phyloP scores from a whole-genome alignment of 1,140 invertebrate species.

The Achatina immaculata region DNA sequence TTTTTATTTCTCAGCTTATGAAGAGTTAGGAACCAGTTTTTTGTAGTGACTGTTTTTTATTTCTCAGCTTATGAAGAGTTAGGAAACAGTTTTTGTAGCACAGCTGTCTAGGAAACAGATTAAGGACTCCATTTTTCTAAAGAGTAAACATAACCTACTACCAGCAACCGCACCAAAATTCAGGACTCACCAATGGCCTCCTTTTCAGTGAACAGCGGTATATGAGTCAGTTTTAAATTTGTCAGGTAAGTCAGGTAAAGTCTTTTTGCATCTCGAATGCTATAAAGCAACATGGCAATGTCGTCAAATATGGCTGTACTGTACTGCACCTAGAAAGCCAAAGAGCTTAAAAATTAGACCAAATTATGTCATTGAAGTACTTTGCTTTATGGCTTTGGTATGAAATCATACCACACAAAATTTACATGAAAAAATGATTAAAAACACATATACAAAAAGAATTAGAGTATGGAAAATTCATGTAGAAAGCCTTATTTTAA shows the following conservation, averaged over 20 bases:
- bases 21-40: too few relatives aligned
- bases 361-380: background rate
- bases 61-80: too few relatives aligned
- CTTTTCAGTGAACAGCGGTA: conserved; percentile 54
- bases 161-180: too few relatives aligned
- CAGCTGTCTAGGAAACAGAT: too few relatives aligned
- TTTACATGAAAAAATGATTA: background rate
- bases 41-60: too few relatives aligned
- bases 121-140: too few relatives aligned
- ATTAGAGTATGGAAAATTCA: background rate
- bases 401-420: background rate
- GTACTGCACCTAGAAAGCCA: conserved; percentile 63
- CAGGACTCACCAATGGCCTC: background rate
- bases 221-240: conserved; percentile 61
- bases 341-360: too few relatives aligned
- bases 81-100: too few relatives aligned
- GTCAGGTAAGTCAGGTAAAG: conserved; percentile 66
- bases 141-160: too few relatives aligned
- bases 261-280: conserved; percentile 63
- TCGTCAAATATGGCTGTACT: conserved; percentile 66
- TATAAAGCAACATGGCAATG: conserved; percentile 67
- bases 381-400: background rate
- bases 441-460: background rate
- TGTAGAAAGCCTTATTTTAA: too few relatives aligned
- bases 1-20: too few relatives aligned